Percentiles rank a stretch among this genome's conserved stretches.
phyloP scores from a whole-genome alignment of 2,113 vertebrate genomes.

The rat (Rattus norvegicus) region DNA sequence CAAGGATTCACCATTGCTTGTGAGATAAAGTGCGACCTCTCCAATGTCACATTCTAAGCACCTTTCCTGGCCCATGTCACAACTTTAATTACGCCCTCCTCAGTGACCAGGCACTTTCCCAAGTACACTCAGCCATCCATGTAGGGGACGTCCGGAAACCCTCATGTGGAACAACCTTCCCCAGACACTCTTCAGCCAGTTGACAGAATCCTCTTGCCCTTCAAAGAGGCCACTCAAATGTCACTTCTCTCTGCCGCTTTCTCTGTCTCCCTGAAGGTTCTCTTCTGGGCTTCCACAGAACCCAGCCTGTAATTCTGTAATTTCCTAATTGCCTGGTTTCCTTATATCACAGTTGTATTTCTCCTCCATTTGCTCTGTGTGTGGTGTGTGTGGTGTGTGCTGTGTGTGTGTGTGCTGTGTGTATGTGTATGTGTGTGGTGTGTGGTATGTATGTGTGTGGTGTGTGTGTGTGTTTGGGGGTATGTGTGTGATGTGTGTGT shows the following conservation, averaged over 20 bases:
- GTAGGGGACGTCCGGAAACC: background rate
- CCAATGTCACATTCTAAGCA: background rate
- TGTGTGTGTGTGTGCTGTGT: too few species aligned
- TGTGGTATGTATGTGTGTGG: too few species aligned
- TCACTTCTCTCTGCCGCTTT: background rate
- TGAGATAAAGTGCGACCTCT: background rate
- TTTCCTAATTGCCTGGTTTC: background rate
- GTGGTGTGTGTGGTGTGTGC: too few species aligned
- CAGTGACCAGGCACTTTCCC: background rate
- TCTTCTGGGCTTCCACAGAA: background rate
- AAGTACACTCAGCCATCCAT: background rate
- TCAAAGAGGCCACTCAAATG: background rate
- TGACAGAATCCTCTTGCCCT: constrained; percentile 16
- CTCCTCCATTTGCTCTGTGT: background rate
- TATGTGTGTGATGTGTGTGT: too few species aligned
- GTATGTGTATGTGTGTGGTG: too few species aligned
- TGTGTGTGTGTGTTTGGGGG: too few species aligned
- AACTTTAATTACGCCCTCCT: background rate
- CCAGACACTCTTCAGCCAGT: background rate
- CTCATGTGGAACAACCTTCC: background rate
- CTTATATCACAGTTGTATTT: background rate
- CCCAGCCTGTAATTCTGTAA: background rate
- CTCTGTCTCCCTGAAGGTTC: background rate
- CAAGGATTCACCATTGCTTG: background rate
- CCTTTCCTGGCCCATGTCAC: background rate